These are phyloP conservation scores for Elephantulus edwardii DNA, from an alignment of 2,113 vertebrate genomes.

Conservation along the genomic window DNA sequence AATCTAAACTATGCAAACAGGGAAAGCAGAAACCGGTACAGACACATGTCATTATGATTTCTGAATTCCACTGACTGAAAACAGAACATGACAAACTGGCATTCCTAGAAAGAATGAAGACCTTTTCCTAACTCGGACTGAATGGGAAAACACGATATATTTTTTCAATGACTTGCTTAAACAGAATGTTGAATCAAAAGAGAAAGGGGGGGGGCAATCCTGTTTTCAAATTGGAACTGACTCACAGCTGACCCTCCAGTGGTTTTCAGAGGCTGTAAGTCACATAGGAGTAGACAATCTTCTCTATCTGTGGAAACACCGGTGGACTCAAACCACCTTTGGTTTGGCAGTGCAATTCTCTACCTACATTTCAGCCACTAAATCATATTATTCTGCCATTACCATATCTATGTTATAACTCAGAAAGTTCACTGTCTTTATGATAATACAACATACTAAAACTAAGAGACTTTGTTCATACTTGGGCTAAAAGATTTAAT, in stretches of 20 bases:
- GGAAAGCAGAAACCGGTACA: slow-evolving; percentile 21
- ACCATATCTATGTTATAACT: background rate
- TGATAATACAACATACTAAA: background rate
- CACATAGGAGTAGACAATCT: too few relatives aligned
- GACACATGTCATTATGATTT: background rate
- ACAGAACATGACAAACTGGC: background rate
- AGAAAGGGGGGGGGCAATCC: too few relatives aligned
- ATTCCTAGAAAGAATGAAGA: slow-evolving; percentile 22
- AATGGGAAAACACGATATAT: background rate
- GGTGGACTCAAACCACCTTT: too few relatives aligned
- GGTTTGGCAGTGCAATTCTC: too few relatives aligned
- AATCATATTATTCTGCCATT: slow-evolving; percentile 22
- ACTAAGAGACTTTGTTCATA: background rate
- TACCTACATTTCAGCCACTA: background rate
- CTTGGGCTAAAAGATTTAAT: background rate
- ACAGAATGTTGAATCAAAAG: background rate
- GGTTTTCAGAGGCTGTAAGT: too few relatives aligned
- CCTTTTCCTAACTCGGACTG: slow-evolving; percentile 1
- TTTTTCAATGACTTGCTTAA: background rate
- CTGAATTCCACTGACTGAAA: slow-evolving; percentile 16
- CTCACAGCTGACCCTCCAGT: too few relatives aligned
- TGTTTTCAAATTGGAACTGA: too few relatives aligned
- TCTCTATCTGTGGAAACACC: too few relatives aligned
- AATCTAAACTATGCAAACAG: background rate
- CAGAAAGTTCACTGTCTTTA: background rate